Conservation (phyloP, 2,113 vertebrate genomes). For the Diglossa brunneiventris region DNA sequence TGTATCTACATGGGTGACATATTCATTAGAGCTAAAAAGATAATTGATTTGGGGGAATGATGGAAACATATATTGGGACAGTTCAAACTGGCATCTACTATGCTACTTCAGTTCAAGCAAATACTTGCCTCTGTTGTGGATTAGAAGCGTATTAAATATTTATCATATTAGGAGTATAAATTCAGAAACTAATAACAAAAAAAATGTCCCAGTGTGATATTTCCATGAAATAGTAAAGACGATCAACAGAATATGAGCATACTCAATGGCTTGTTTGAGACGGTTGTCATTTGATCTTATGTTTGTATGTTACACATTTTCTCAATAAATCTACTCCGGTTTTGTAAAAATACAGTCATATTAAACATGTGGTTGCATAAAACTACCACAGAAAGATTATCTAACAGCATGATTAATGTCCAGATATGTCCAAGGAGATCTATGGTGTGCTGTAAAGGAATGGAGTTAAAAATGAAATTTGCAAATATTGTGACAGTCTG, state of each 20-base stretch:
- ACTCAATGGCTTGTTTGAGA: not conserved
- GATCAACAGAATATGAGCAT: not conserved
- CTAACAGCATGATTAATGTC: not conserved
- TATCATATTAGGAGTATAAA: not conserved
- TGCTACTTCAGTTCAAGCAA: not conserved
- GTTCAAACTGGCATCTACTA: not conserved
- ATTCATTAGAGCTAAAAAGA: not conserved
- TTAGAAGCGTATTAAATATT: not conserved
- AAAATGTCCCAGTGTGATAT: not conserved
- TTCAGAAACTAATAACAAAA: not conserved
- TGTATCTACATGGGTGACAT: not conserved
- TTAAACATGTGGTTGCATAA: not conserved
- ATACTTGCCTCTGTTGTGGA: not conserved
- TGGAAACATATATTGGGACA: not conserved
- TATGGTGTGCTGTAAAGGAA: not conserved
- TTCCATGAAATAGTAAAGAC: not conserved
- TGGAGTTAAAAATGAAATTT: slow-evolving; percentile 3
- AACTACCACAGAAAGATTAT: not conserved
- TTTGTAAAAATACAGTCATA: not conserved
- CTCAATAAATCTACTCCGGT: not conserved
- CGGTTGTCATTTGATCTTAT: not conserved
- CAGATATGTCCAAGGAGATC: not conserved
- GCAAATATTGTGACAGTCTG: not conserved
- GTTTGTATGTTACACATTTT: not conserved
- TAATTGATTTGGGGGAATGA: not conserved